Evolutionary conservation across 2,888 invertebrate species (phyloP).

Genomic region (Catocala nupta): DNA sequence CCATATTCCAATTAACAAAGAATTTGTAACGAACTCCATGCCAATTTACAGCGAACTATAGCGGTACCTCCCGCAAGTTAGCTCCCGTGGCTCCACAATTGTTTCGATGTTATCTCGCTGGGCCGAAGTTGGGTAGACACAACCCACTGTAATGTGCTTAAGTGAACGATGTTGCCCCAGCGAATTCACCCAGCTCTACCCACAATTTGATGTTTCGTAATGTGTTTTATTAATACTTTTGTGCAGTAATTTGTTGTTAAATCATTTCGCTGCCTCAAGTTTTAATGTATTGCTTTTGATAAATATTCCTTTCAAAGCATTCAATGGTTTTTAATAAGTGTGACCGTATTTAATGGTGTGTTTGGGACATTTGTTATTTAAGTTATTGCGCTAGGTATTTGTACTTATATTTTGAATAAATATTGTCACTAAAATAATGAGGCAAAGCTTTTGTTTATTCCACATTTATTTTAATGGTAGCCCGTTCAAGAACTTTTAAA

Average conservation of each 20-base stretch:
- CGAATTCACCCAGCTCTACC: slow-evolving; percentile 75
- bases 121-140: slow-evolving; percentile 73
- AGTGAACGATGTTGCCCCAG: slow-evolving; percentile 85
- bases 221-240: slow-evolving; percentile 61
- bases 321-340: neutral
- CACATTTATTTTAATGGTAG: too few species aligned
- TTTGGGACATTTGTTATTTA: too few species aligned
- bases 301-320: neutral
- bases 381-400: too few species aligned
- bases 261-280: slow-evolving; percentile 35
- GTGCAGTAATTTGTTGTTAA: slow-evolving; percentile 41
- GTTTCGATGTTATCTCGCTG: slow-evolving; percentile 76
- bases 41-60: slow-evolving; percentile 71
- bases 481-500: too few species aligned
- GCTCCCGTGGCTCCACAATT: slow-evolving; percentile 77
- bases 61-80: slow-evolving; percentile 65
- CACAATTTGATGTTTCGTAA: slow-evolving; percentile 69
- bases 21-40: slow-evolving; percentile 66
- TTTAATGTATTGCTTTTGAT: slow-evolving; percentile 23
- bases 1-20: slow-evolving; percentile 60
- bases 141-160: slow-evolving; percentile 79
- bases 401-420: too few species aligned
- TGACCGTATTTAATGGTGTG: neutral
- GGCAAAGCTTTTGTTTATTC: too few species aligned
- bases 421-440: too few species aligned